Conservation (phyloP, 64 coral and sea anemone genomes). For the Hydrozoanthus tunicans region DNA sequence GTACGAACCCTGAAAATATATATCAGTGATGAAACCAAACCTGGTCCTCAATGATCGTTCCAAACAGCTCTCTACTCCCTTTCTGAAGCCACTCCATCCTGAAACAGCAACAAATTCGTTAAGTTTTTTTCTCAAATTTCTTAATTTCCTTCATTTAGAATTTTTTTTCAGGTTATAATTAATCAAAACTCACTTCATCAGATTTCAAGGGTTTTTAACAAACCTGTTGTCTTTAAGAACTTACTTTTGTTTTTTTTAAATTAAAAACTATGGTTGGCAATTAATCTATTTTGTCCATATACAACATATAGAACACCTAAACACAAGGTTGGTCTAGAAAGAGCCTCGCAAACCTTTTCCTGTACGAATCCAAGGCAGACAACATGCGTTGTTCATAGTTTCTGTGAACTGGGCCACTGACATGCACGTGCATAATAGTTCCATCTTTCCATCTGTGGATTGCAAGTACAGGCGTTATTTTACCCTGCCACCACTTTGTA, state of each 20-base stretch:
- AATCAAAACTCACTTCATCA: neutral
- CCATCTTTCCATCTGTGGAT: constrained; percentile 90
- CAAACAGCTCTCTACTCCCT: constrained; percentile 94
- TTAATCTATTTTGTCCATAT: neutral
- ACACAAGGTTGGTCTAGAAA: neutral
- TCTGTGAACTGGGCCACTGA: constrained; percentile 90
- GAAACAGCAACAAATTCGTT: neutral
- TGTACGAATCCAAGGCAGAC: constrained; percentile 90
- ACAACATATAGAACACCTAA: neutral
- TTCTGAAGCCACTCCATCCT: constrained; percentile 97
- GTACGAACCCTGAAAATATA: too few relatives aligned
- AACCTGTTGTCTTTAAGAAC: too few relatives aligned
- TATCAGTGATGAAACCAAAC: neutral
- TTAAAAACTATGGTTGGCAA: neutral
- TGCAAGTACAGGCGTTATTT: too few relatives aligned
- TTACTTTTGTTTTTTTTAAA: too few relatives aligned
- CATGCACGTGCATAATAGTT: constrained; percentile 88
- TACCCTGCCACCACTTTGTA: too few relatives aligned
- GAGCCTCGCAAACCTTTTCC: constrained; percentile 67
- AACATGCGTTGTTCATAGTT: constrained; percentile 93
- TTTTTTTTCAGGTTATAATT: neutral
- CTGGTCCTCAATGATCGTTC: constrained; percentile 97
- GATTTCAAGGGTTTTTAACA: too few relatives aligned
- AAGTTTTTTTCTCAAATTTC: neutral
- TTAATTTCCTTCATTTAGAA: too few relatives aligned